These are phyloP conservation scores for Heteractis magnifica DNA, from an alignment of 92 coral and sea anemone species.

Conservation along the genomic window DNA sequence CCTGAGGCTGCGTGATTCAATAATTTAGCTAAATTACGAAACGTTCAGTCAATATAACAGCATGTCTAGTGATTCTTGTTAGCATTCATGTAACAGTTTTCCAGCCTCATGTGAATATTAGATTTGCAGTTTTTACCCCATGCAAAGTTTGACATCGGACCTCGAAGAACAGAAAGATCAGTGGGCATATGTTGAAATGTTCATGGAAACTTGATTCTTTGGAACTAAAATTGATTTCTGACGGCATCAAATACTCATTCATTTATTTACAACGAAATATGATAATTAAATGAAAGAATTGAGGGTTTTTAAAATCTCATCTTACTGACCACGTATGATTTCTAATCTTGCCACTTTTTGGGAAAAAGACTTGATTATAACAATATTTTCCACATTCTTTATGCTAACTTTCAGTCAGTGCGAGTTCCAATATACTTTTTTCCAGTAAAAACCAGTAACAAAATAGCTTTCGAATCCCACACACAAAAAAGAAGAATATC, in stretches of 20 bases:
- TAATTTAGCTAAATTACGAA: conserved; percentile 1
- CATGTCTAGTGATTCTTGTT: background rate
- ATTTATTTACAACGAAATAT: too few relatives aligned
- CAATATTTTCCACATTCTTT: too few relatives aligned
- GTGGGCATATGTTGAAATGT: background rate
- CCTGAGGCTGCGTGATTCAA: background rate
- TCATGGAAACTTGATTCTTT: background rate
- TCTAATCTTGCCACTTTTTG: too few relatives aligned
- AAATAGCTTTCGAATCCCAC: too few relatives aligned
- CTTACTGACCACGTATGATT: too few relatives aligned
- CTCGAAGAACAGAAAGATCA: background rate
- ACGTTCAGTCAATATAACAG: background rate
- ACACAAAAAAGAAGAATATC: too few relatives aligned
- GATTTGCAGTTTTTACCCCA: conserved; percentile 57
- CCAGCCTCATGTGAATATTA: conserved; percentile 20
- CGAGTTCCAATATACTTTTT: too few relatives aligned
- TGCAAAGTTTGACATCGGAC: conserved; percentile 61
- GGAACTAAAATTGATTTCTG: background rate
- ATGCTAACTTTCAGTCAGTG: too few relatives aligned
- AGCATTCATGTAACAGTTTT: conserved; percentile 4
- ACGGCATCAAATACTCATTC: background rate
- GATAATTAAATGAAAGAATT: too few relatives aligned
- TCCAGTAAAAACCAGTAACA: too few relatives aligned
- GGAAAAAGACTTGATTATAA: too few relatives aligned
- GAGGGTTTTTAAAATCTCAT: too few relatives aligned